Evolutionary conservation across 2,113 vertebrate genomes (phyloP).

Genomic region (Prunella himalayana): DNA sequence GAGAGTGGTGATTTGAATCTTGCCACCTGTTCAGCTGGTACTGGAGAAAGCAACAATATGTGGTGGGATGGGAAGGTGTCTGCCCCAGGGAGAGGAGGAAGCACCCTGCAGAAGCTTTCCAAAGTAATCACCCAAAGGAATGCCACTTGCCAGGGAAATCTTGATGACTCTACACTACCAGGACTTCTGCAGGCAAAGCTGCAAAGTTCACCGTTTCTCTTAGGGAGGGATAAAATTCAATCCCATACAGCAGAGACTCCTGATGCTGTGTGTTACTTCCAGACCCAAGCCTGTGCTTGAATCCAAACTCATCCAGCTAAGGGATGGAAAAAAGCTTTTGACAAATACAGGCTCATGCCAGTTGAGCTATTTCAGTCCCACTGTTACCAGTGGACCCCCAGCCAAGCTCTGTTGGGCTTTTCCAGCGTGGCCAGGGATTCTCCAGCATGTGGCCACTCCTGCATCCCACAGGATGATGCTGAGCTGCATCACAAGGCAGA

Average conservation of each 20-base stretch:
- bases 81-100: not conserved
- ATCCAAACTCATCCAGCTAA: not conserved
- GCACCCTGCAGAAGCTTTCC: not conserved
- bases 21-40: conserved; percentile 58
- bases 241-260: not conserved
- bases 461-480: not conserved
- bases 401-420: not conserved
- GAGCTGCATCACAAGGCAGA: not conserved
- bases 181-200: not conserved
- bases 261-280: not conserved
- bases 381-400: not conserved
- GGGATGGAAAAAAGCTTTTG: not conserved
- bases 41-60: conserved; percentile 1
- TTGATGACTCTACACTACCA: not conserved
- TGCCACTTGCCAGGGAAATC: not conserved
- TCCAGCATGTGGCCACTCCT: not conserved
- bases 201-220: not conserved
- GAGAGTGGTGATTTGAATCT: conserved; percentile 43
- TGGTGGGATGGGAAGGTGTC: not conserved
- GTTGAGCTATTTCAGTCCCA: not conserved
- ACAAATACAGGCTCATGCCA: not conserved
- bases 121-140: not conserved
- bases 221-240: not conserved
- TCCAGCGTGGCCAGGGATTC: not conserved
- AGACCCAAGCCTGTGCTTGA: not conserved